Conservation (phyloP, 2,113 vertebrate species). For the Cairina moschata region DNA sequence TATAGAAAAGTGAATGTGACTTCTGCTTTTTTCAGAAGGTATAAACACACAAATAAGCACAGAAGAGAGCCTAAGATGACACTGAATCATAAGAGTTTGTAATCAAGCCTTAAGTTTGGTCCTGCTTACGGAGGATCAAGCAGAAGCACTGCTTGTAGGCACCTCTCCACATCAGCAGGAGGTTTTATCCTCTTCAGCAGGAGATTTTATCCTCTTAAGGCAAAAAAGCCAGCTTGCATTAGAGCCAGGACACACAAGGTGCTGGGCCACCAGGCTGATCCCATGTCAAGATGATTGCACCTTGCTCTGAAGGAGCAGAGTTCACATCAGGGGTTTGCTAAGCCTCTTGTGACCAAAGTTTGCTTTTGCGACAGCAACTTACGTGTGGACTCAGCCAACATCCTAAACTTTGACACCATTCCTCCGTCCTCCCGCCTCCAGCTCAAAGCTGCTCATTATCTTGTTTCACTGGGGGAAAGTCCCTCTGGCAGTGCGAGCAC, state of each 20-base stretch:
- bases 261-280: neutral
- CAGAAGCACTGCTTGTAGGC: neutral
- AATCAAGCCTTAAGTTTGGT: neutral
- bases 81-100: neutral
- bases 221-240: neutral
- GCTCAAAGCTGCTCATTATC: neutral
- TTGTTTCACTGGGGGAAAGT: neutral
- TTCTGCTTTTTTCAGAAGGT: neutral
- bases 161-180: neutral
- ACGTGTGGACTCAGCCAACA: neutral
- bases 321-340: neutral
- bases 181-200: neutral
- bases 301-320: neutral
- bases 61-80: neutral
- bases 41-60: fast-evolving
- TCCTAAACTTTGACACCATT: neutral
- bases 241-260: neutral
- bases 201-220: neutral
- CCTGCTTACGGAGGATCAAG: neutral
- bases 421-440: neutral
- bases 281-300: fast-evolving
- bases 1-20: neutral
- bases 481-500: neutral
- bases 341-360: neutral
- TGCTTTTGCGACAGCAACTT: neutral